These are phyloP conservation scores for Boloria euphrosyne DNA, from an alignment of 2,888 invertebrate species.

Conservation along the genomic window DNA sequence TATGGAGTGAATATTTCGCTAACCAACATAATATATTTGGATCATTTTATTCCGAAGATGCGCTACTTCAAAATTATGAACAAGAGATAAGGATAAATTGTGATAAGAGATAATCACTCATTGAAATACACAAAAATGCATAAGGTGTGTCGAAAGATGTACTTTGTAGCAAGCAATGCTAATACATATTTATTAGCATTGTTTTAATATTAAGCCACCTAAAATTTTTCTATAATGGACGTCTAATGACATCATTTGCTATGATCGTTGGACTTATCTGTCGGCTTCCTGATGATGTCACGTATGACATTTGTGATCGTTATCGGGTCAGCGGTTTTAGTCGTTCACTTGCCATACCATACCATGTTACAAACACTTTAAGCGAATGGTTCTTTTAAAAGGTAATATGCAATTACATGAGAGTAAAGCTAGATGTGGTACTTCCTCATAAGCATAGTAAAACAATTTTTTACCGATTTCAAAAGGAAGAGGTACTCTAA, in stretches of 20 bases:
- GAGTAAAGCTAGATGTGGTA: no score
- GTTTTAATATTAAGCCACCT: not conserved
- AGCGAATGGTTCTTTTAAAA: not conserved
- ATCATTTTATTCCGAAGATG: no score
- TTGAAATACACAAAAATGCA: constrained; percentile 11
- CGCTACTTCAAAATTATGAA: not conserved
- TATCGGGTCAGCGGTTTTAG: constrained; percentile 6
- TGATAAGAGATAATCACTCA: constrained; percentile 5
- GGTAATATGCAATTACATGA: not conserved
- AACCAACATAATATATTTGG: no score
- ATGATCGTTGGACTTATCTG: not conserved
- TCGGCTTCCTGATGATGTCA: constrained; percentile 17
- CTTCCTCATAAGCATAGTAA: no score
- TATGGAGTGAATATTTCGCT: no score
- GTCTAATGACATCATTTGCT: constrained; percentile 10
- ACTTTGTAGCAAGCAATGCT: no score
- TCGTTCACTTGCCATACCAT: constrained; percentile 10
- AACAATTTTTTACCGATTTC: no score
- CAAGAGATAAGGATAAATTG: constrained; percentile 6
- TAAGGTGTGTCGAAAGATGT: not conserved
- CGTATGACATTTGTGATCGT: not conserved
- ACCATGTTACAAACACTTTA: not conserved
- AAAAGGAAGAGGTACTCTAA: no score
- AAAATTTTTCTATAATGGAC: no score
- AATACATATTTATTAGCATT: no score